Percentiles rank a stretch among this genome's conserved stretches.
These are phyloP conservation scores for Delphinus delphis DNA, from an alignment of 2,113 vertebrate genomes.

Conservation along the genomic window DNA sequence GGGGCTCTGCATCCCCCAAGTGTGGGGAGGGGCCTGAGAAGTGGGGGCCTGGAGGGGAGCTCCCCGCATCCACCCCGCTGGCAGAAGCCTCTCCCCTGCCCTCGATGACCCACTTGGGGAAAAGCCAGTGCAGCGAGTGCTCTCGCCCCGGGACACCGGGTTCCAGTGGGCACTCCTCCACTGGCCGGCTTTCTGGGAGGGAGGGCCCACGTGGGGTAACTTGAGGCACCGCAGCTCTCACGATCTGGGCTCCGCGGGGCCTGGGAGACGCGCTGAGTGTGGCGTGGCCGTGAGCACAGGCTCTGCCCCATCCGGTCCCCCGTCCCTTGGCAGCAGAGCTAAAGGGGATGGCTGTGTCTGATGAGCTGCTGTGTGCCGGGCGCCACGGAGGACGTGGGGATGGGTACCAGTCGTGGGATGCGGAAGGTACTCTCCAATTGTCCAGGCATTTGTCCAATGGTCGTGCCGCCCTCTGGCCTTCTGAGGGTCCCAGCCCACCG, in stretches of 20 bases:
- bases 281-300: neutral
- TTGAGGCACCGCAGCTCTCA: neutral
- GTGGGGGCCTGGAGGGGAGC: neutral
- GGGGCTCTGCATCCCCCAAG: rapidly evolving
- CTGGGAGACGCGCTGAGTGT: neutral
- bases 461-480: neutral
- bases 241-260: neutral
- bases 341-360: rapidly evolving
- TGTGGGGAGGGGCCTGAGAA: neutral
- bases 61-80: neutral
- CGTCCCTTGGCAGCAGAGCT: neutral
- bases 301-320: neutral
- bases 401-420: neutral
- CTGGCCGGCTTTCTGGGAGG: neutral
- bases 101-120: neutral
- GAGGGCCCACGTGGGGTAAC: neutral
- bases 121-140: neutral
- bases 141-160: neutral
- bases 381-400: rapidly evolving
- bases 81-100: neutral
- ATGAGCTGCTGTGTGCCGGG: rapidly evolving
- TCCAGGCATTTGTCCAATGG: too few species aligned
- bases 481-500: neutral
- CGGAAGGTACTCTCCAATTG: neutral
- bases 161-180: neutral